phyloP scores from a whole-genome alignment of 2,888 invertebrate genomes.

The Eueremaeus valkanovi region DNA sequence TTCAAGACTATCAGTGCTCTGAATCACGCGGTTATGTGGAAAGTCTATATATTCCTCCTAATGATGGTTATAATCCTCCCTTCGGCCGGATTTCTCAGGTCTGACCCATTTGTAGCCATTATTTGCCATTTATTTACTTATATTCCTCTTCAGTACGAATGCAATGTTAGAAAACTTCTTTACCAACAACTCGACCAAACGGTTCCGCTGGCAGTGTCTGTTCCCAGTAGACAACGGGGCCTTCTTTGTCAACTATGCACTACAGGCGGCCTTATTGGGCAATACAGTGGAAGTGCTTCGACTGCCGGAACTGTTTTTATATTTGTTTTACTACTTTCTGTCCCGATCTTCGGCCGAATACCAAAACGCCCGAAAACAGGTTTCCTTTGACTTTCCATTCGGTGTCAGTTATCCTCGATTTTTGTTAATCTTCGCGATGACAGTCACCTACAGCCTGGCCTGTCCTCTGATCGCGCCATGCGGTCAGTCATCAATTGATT shows the following conservation, averaged over 20 bases:
- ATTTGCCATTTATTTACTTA: not conserved
- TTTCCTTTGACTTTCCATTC: conserved; percentile 85
- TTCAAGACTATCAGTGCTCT: conserved; percentile 42
- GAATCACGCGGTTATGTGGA: conserved; percentile 45
- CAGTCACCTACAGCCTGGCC: conserved; percentile 82
- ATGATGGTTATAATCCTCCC: conserved; percentile 93
- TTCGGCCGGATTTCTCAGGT: conserved; percentile 77
- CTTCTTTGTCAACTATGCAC: conserved; percentile 92
- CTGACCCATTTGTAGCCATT: not conserved
- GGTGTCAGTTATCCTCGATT: conserved; percentile 96
- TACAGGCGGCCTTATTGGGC: conserved; percentile 87
- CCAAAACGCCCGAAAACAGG: conserved; percentile 50
- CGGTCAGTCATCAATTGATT: conserved; percentile 56
- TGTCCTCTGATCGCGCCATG: conserved; percentile 92
- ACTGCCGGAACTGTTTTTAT: conserved; percentile 86
- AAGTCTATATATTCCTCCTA: conserved; percentile 52
- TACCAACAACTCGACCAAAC: not conserved
- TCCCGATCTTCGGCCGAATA: conserved; percentile 42
- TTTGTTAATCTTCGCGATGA: conserved; percentile 79
- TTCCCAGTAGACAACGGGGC: conserved; percentile 94
- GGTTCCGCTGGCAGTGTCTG: conserved; percentile 60
- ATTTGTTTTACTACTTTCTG: conserved; percentile 63
- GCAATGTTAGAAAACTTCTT: conserved; percentile 41
- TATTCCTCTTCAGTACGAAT: conserved; percentile 23
- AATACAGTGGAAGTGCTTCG: conserved; percentile 82